Evolutionary conservation across 1,140 invertebrate genomes (phyloP).

Genomic region (Bradynema listronoti): DNA sequence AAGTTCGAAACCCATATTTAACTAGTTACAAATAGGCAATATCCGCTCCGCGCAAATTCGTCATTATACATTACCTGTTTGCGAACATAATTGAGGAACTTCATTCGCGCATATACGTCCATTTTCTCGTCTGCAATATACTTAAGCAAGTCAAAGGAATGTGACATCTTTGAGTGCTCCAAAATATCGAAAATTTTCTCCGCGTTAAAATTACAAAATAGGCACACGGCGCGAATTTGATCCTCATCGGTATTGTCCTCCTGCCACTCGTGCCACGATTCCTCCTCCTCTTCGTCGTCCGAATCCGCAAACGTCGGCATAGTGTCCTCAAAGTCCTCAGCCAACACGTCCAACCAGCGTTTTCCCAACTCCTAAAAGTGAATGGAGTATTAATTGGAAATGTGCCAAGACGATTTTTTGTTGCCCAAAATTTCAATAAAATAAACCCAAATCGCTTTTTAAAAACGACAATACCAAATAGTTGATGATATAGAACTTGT

Average conservation of each 20-base stretch:
- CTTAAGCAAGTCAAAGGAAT: conserved; percentile 49
- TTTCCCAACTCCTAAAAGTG: conserved; percentile 57
- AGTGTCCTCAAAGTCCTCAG: conserved; percentile 58
- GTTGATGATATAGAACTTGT: conserved; percentile 58
- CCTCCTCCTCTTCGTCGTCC: conserved; percentile 53
- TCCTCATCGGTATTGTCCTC: conserved; percentile 57
- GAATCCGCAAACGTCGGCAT: conserved; percentile 57
- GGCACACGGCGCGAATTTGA: conserved; percentile 47
- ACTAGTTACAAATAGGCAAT: too few relatives aligned
- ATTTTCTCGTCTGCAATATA: conserved; percentile 47
- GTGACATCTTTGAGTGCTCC: conserved; percentile 46
- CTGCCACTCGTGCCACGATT: conserved; percentile 55
- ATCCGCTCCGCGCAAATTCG: not conserved
- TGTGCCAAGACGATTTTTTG: too few relatives aligned
- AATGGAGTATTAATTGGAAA: too few relatives aligned
- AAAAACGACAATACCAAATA: too few relatives aligned
- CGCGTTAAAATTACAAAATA: conserved; percentile 48
- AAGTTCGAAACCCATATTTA: too few relatives aligned
- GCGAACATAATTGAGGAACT: conserved; percentile 53
- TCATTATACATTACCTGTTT: conserved; percentile 37
- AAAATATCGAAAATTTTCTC: conserved; percentile 40
- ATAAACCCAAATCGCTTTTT: too few relatives aligned
- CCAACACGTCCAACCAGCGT: conserved; percentile 57
- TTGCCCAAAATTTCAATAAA: too few relatives aligned
- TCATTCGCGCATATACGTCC: conserved; percentile 49